These are phyloP conservation scores for Platyura marginata DNA, from an alignment of 1,140 invertebrate genomes.

Conservation along the genomic window DNA sequence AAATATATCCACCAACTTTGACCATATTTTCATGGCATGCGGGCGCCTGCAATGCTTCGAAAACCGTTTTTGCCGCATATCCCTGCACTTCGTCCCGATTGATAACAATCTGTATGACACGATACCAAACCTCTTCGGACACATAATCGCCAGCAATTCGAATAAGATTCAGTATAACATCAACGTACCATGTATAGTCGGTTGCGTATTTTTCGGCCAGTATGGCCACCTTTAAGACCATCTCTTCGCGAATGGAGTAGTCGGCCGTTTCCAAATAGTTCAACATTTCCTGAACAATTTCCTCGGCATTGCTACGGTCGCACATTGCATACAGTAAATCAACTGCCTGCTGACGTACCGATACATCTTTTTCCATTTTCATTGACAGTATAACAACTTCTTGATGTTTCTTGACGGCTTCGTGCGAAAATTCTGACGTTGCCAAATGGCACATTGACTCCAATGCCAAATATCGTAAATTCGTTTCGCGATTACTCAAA, in stretches of 20 bases:
- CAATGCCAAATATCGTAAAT: slow-evolving; percentile 91
- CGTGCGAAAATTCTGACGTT: slow-evolving; percentile 98
- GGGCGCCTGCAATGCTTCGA: slow-evolving; percentile 94
- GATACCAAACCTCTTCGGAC: slow-evolving; percentile 94
- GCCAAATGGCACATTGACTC: slow-evolving; percentile 99
- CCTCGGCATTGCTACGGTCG: slow-evolving; percentile 96
- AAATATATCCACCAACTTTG: slow-evolving; percentile 98
- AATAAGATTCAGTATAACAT: slow-evolving; percentile 98
- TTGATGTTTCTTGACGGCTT: slow-evolving; percentile 99
- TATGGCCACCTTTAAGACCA: slow-evolving; percentile 99
- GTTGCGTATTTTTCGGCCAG: slow-evolving; percentile 99
- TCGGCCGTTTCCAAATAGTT: slow-evolving; percentile 98
- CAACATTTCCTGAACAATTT: slow-evolving; percentile 99
- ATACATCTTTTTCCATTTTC: slow-evolving; percentile 99
- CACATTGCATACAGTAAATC: slow-evolving; percentile 99
- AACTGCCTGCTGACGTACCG: slow-evolving; percentile 93
- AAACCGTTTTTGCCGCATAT: slow-evolving; percentile 98
- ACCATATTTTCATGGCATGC: slow-evolving; percentile 99
- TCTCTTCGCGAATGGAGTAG: slow-evolving; percentile 99
- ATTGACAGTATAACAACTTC: slow-evolving; percentile 98
- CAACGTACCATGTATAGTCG: slow-evolving; percentile 98
- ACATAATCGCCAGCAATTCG: slow-evolving; percentile 99
- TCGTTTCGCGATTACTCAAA: slow-evolving; percentile 95
- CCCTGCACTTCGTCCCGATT: slow-evolving; percentile 98
- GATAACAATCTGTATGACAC: slow-evolving; percentile 99